Percentiles rank a stretch among this genome's conserved stretches.
phyloP scores from a whole-genome alignment of 2,113 vertebrate genomes.

The Aptenodytes patagonicus region DNA sequence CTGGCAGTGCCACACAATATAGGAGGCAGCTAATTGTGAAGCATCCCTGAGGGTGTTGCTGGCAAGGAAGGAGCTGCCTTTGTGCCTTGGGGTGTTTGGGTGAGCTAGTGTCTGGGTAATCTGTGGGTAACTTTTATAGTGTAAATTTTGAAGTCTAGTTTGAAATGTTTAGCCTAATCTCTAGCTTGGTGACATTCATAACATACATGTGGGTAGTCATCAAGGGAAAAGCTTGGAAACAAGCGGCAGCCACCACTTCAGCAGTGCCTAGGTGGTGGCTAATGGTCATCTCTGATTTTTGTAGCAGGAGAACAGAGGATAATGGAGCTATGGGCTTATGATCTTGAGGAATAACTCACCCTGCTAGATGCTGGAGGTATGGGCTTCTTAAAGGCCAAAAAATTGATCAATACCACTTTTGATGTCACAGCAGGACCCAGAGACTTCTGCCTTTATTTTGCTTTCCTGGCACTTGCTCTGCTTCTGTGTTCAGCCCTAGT shows the following conservation, averaged over 20 bases:
- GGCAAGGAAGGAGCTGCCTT: not conserved
- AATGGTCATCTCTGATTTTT: accelerated
- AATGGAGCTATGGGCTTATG: accelerated
- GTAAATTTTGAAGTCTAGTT: too few relatives aligned
- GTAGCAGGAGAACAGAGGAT: accelerated
- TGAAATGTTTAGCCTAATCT: not conserved
- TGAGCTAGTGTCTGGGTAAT: not conserved
- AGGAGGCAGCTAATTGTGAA: not conserved
- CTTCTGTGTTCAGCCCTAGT: not conserved
- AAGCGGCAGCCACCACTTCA: not conserved
- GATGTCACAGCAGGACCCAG: not conserved
- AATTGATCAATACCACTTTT: accelerated
- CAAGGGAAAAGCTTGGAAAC: not conserved
- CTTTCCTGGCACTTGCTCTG: not conserved
- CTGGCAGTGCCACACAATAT: not conserved
- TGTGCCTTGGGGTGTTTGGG: not conserved
- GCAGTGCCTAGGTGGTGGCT: accelerated
- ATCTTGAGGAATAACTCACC: not conserved
- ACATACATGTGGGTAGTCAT: not conserved
- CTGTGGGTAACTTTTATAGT: accelerated
- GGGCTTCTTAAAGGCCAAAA: not conserved
- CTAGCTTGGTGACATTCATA: not conserved
- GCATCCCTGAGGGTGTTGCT: not conserved
- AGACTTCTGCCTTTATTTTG: accelerated
- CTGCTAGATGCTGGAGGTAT: not conserved